Evolutionary conservation across 1,140 invertebrate species (phyloP), one percentile per base, ranked within the genome.

Genomic region (Drosophila parvula): DNA sequence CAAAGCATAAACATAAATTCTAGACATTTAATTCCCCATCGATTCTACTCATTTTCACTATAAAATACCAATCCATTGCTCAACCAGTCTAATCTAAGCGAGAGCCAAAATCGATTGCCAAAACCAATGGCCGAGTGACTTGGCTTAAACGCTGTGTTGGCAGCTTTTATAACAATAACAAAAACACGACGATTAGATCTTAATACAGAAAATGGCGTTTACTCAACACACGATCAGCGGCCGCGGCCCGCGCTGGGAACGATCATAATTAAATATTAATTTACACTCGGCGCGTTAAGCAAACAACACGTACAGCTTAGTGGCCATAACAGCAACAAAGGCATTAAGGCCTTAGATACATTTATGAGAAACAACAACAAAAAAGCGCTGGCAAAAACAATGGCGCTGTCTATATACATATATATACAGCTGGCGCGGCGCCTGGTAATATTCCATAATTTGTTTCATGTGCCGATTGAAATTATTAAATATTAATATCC

Each of bases 221-320:
- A 55, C 74, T 78, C 75, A 78, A 63, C 74, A 78, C 75, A 78
- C 75, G 64, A 78, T 63, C 58, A 28, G 69, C 67, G 28, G 0
- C 14, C 14, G 0, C 27, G 34, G 27, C 63, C 38, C 55, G 58
- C 34, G 38, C 71, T 60, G 70, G 65, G 62, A 86, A 88, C 64
- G 74, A 69, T 68, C 73, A 89, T 88, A 89, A 88, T 88, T 88
- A 88, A 88, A 88, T 89, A 88, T 78, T 88, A 88, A 88, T 88
- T 88, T 89, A 88, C 83, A 88, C 83, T 75, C 76, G 76, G 51
- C 68, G 80, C 79, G 84, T 83, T 89, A 89, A 88, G 75, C 83
- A 88, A 88, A 88, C 83, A 88, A 70, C 82, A 86, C 82, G 82
- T 86, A 61, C 73, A 73, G 56, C 55, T 61, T 53, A 67, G 45